phyloP scores from a whole-genome alignment of 2,113 vertebrate genomes.

The Pteruthius melanotis region DNA sequence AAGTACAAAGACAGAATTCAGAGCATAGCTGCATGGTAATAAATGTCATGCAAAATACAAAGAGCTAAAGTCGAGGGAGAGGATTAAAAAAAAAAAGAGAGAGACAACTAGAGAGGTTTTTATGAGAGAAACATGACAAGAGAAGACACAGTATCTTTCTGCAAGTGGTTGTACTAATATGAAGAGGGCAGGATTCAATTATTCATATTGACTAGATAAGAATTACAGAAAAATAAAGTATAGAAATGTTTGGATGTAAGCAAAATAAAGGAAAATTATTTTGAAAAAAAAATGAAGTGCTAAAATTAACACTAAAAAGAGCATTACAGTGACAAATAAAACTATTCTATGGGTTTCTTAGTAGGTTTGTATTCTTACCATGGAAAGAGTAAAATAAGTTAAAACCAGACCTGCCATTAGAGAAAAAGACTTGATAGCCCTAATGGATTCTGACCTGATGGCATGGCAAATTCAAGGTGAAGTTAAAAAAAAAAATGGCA shows the following conservation, averaged over 20 bases:
- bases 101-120: neutral
- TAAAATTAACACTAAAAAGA: neutral
- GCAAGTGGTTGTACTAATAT: neutral
- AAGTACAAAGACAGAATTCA: neutral
- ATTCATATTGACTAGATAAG: neutral
- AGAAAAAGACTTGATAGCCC: neutral
- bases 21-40: neutral
- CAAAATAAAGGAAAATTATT: neutral
- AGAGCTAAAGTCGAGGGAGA: accelerated
- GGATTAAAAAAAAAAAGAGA: neutral
- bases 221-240: neutral
- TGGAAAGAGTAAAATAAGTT: neutral
- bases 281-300: neutral
- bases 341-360: neutral
- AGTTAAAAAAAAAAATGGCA: neutral
- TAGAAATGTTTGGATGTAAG: neutral
- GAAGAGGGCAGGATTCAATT: neutral
- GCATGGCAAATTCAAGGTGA: neutral
- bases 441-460: neutral
- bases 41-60: neutral
- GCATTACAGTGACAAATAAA: neutral
- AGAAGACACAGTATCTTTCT: neutral
- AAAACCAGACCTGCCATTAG: neutral
- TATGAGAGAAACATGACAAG: neutral
- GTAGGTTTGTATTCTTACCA: neutral